A percentile compares a stretch with the other conserved stretches of the same genome.
Conservation (phyloP, 2,113 vertebrate genomes). For the Illadopsis cleaveri region DNA sequence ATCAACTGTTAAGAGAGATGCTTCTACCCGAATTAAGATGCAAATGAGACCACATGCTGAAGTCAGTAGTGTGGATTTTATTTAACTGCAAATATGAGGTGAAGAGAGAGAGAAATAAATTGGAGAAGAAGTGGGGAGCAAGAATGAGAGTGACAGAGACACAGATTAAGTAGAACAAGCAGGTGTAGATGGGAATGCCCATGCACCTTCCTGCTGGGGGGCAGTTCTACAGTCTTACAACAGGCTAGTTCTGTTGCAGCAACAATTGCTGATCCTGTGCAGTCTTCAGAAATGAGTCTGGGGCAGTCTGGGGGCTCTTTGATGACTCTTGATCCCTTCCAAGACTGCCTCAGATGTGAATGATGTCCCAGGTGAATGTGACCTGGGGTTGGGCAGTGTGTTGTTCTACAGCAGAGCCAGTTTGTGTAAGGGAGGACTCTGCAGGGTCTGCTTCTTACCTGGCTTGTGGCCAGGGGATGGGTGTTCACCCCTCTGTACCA, state of each 20-base stretch:
- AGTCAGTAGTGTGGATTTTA: background rate
- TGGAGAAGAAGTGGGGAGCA: background rate
- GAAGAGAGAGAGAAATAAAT: background rate
- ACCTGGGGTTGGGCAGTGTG: rapidly evolving
- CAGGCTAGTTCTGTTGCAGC: background rate
- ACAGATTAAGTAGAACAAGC: too few species aligned
- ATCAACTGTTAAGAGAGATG: background rate
- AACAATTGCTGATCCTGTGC: rapidly evolving
- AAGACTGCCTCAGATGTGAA: background rate
- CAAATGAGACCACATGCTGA: background rate
- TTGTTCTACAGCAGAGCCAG: background rate
- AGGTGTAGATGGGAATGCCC: background rate
- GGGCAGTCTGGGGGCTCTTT: background rate
- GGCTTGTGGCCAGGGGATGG: background rate
- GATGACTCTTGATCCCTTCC: background rate
- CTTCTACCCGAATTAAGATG: too few species aligned
- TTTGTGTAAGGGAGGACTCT: background rate
- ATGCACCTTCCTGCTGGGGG: background rate
- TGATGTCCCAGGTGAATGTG: background rate
- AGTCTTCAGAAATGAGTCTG: background rate
- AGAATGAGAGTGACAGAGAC: too few species aligned
- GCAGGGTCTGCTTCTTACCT: background rate
- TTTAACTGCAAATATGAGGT: background rate
- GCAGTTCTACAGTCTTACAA: background rate
- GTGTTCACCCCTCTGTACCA: background rate